Percentiles rank a stretch among this genome's conserved stretches.
Conservation (phyloP, 2,797 vertebrate genomes). For the Acanthis flammea region DNA sequence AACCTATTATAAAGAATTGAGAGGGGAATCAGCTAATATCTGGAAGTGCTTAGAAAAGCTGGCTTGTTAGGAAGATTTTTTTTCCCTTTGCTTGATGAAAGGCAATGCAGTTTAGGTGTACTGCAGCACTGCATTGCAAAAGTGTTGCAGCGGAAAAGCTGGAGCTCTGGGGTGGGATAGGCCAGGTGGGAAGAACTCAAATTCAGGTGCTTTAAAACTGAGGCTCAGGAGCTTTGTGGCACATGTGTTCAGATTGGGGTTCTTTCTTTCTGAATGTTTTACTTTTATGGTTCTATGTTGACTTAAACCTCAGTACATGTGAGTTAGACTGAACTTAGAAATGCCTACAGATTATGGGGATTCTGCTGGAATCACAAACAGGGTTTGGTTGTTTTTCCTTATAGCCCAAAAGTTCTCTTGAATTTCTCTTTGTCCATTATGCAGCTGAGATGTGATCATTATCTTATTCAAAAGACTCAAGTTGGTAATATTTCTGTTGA, state of each 20-base stretch:
- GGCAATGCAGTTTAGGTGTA: not conserved
- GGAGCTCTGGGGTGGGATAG: not conserved
- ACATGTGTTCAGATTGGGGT: not conserved
- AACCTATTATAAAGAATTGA: not conserved
- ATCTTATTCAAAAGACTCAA: not conserved
- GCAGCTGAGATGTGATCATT: not conserved
- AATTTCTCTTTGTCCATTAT: not conserved
- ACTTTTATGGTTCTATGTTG: not conserved
- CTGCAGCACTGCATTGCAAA: not conserved
- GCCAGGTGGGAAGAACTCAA: not conserved
- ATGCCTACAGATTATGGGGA: not conserved
- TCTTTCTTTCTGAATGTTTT: not conserved
- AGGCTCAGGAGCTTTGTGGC: not conserved
- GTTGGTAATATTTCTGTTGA: too few relatives aligned
- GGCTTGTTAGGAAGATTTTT: not conserved
- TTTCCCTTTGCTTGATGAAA: not conserved
- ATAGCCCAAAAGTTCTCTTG: not conserved
- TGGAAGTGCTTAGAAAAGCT: not conserved
- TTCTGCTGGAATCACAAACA: not conserved
- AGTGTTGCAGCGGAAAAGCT: not conserved
- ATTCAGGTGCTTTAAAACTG: not conserved
- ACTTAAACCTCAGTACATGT: too few relatives aligned
- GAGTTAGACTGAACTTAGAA: not conserved
- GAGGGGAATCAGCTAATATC: not conserved
- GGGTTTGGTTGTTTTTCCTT: not conserved